Conservation (phyloP, 2,888 invertebrate species). For the Drosophila seclusa region DNA sequence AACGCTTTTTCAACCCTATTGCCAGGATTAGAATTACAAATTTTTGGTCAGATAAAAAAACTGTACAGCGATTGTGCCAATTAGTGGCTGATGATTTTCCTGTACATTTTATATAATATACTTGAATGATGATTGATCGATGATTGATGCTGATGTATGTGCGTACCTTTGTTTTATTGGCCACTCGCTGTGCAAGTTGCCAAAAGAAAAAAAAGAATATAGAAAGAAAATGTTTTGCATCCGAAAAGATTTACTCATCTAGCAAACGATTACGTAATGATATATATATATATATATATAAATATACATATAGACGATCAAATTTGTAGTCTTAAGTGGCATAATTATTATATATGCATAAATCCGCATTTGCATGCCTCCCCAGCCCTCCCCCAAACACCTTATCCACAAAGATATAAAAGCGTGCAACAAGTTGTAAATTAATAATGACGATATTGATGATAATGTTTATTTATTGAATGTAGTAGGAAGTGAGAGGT, state of each 20-base stretch:
- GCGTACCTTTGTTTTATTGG: conserved; percentile 44
- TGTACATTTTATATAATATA: conserved; percentile 66
- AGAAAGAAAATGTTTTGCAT: conserved; percentile 13
- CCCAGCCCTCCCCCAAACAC: not conserved
- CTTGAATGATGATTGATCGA: conserved; percentile 28
- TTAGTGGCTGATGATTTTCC: conserved; percentile 38
- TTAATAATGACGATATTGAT: conserved; percentile 61
- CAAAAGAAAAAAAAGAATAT: not conserved
- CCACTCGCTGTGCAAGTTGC: conserved; percentile 51
- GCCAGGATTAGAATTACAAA: conserved; percentile 36
- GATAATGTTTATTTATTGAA: conserved; percentile 65
- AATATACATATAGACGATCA: conserved; percentile 61
- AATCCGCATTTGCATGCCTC: conserved; percentile 5
- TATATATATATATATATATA: conserved; percentile 29
- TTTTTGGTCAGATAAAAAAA: conserved; percentile 16
- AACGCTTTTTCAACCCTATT: conserved; percentile 15
- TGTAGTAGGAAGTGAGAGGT: conserved; percentile 8
- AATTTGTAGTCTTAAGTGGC: conserved; percentile 70
- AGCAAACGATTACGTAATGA: conserved; percentile 55
- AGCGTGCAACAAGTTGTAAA: conserved; percentile 67
- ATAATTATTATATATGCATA: conserved; percentile 44
- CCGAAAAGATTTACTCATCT: conserved; percentile 45
- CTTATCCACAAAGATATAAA: conserved; percentile 32
- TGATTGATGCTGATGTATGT: conserved; percentile 25
- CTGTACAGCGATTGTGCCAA: conserved; percentile 63